These are phyloP conservation scores for Danio aesculapii DNA, from an alignment of 2,797 vertebrate species.

Conservation along the genomic window DNA sequence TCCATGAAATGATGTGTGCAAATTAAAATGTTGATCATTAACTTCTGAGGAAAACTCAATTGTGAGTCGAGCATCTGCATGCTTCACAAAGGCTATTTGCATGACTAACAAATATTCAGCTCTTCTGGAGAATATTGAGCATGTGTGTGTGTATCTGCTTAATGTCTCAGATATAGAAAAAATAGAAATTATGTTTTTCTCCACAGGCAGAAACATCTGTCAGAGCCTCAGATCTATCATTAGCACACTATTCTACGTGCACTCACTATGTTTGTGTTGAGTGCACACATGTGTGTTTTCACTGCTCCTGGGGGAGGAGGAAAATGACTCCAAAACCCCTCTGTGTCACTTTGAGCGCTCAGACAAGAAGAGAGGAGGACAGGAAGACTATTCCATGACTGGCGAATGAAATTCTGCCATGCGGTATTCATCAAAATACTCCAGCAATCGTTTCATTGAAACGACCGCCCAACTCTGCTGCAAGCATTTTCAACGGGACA, in stretches of 20 bases:
- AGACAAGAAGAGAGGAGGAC: conserved; percentile 41
- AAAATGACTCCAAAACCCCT: conserved; percentile 49
- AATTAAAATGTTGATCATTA: neutral
- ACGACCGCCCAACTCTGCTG: conserved; percentile 10
- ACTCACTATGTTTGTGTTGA: conserved; percentile 57
- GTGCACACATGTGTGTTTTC: conserved; percentile 57
- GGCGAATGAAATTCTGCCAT: conserved; percentile 38
- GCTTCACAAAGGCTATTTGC: neutral
- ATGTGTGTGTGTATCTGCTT: conserved; percentile 57
- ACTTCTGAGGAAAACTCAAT: neutral
- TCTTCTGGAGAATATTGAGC: conserved; percentile 44
- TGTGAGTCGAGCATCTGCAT: neutral
- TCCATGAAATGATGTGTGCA: neutral
- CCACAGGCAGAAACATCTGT: conserved; percentile 63
- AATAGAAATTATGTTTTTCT: conserved; percentile 53
- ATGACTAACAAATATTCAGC: conserved; percentile 1
- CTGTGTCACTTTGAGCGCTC: conserved; percentile 44
- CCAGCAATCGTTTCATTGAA: conserved; percentile 23
- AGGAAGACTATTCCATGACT: conserved; percentile 35
- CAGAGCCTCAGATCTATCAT: conserved; percentile 58
- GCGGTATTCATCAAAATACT: conserved; percentile 47
- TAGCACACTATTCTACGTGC: conserved; percentile 50
- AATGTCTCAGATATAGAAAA: conserved; percentile 56
- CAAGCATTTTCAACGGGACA: conserved; percentile 33
- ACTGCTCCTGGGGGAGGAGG: conserved; percentile 49